Evolutionary conservation across 2,888 invertebrate species (phyloP).

Genomic region (Punctoribates punctum): DNA sequence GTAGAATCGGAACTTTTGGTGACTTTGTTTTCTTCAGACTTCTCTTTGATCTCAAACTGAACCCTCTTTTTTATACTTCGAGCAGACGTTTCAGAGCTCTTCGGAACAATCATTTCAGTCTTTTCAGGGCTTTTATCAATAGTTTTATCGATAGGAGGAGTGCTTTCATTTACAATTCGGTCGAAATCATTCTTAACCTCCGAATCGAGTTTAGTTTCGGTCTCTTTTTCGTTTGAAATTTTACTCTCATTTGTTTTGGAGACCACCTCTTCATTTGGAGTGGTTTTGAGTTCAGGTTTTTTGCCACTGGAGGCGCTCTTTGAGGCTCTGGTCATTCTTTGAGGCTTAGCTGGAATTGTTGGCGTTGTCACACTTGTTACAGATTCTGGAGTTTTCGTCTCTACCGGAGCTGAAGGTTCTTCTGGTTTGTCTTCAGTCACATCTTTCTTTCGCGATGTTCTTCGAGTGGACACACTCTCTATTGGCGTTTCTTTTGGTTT

Average conservation of each 20-base stretch:
- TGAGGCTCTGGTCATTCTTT: too few species aligned
- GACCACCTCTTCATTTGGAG: neutral
- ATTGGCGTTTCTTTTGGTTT: neutral
- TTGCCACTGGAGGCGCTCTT: neutral
- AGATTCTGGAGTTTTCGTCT: neutral
- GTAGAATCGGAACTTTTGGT: neutral
- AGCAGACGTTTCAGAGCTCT: neutral
- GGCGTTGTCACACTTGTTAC: neutral
- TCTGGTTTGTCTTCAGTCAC: neutral
- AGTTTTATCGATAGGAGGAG: neutral
- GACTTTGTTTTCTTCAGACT: neutral
- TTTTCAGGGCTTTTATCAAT: neutral
- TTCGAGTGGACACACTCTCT: neutral
- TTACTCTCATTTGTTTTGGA: neutral
- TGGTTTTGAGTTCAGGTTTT: neutral
- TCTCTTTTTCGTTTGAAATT: neutral
- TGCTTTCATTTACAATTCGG: neutral
- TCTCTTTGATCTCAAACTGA: slow-evolving; percentile 27
- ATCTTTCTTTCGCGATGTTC: slow-evolving; percentile 13
- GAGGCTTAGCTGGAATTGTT: neutral
- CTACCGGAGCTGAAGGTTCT: neutral
- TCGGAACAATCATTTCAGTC: neutral
- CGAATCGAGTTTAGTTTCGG: neutral
- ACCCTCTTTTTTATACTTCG: slow-evolving; percentile 27
- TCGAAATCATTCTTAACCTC: slow-evolving; percentile 11